Base-by-base conservation (phyloP, 2,113 vertebrate genomes). In the Ibidorhyncha struthersii region DNA sequence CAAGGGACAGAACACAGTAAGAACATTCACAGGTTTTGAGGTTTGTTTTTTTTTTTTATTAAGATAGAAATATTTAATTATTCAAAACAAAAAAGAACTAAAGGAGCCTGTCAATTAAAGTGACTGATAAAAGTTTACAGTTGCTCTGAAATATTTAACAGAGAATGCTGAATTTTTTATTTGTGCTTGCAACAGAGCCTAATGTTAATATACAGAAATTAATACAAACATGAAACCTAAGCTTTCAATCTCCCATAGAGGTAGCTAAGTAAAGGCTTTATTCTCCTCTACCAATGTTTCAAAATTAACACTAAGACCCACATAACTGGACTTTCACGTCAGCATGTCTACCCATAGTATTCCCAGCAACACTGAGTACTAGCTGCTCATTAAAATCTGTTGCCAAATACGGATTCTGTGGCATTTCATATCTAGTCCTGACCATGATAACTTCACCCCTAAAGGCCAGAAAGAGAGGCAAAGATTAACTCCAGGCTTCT, bases 141-240 rank as follows among this genome's bases (percentile, higher is more conserved):
- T 32, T 67, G 41, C 76, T 61, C 81, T 96, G 70, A 94, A 96
- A 93, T 82, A 96, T 84, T 95, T 76, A 93, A 40, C 29, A 95
- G 83, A 30, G 26, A 82, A 56, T 12, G 55, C 59, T 96, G 70
- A 82, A 93, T 96, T 82, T 87, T 94, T 91, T 38, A 93, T 67
- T 84, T 89, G 72, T 86, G 61, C 77, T 86, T 69, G 41, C 43
- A 63, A 40, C 32, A 70, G 45, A 91, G 13, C 4, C 65, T 63
- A 19, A 49, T 40, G 34, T 53, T 70, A 88, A 88, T 26, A 17
- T 0, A 38, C 36, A 66, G 61, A 79, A 94, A 94, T 62, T 32
- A 84, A 91, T 41, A 59, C 59, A 73, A 58, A 65, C 41, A 52
- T 41, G 76, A 83, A 89, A 87, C 56, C 32, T 59, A 25, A 63